Percentiles rank a stretch among this genome's conserved stretches.
phyloP scores from a whole-genome alignment of 2,797 vertebrate species.

The Microtus californicus region DNA sequence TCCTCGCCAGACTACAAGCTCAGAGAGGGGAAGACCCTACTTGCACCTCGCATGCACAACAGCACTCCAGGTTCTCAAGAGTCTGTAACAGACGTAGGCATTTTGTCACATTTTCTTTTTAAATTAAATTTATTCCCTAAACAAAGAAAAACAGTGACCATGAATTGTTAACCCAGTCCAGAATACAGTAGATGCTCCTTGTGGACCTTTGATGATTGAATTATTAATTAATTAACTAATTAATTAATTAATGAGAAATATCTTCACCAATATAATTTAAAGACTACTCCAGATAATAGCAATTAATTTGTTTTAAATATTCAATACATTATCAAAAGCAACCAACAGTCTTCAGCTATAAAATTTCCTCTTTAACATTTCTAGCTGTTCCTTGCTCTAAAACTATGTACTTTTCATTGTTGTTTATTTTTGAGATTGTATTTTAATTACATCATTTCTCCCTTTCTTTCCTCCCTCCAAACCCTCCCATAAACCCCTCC shows the following conservation, averaged over 20 bases:
- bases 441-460: not conserved
- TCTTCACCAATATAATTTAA: conserved; percentile 18
- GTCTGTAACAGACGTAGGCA: not conserved
- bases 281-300: not conserved
- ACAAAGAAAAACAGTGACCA: not conserved
- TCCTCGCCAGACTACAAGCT: conserved; percentile 10
- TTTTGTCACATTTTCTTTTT: conserved; percentile 23
- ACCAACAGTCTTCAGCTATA: not conserved
- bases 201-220: not conserved
- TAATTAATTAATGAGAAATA: conserved; percentile 10
- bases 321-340: conserved; percentile 1
- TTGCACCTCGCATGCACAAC: not conserved
- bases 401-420: not conserved
- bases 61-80: conserved; percentile 6
- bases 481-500: not conserved
- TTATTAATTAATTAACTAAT: too few relatives aligned
- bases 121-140: conserved; percentile 11
- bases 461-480: not conserved
- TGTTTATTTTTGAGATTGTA: not conserved
- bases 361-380: conserved; percentile 19
- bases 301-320: conserved; percentile 2
- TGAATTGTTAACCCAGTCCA: not conserved
- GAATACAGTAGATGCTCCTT: not conserved
- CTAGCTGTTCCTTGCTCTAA: not conserved
- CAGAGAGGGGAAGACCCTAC: conserved; percentile 2